These are phyloP conservation scores for Cochlearius cochlearius DNA, from an alignment of 2,113 vertebrate genomes.

Conservation along the genomic window DNA sequence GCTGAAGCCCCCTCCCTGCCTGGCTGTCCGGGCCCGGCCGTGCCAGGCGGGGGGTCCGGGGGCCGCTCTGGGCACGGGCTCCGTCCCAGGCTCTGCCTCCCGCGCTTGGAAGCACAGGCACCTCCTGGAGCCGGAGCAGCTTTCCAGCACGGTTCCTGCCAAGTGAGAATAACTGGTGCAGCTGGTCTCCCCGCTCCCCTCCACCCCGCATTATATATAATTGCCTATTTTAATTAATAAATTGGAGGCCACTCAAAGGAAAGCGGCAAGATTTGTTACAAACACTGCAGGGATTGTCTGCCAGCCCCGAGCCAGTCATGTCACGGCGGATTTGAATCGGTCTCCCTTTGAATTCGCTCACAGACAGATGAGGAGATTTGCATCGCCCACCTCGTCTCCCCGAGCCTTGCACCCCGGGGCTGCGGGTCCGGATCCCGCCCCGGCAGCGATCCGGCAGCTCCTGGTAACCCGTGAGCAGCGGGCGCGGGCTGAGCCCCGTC, in stretches of 20 bases:
- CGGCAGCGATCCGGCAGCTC: background rate
- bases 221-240: constrained; percentile 70
- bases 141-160: constrained; percentile 27
- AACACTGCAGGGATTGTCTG: constrained; percentile 46
- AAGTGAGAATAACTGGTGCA: constrained; percentile 62
- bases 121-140: background rate
- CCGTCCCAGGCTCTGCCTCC: background rate
- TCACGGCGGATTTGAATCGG: constrained; percentile 48
- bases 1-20: background rate
- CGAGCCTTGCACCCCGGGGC: background rate
- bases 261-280: constrained; percentile 48
- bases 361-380: constrained; percentile 53
- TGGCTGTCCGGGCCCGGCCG: fast-evolving
- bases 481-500: fast-evolving
- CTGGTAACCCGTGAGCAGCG: background rate
- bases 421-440: background rate
- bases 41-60: background rate
- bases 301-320: constrained; percentile 43
- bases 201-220: constrained; percentile 52
- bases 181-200: constrained; percentile 61
- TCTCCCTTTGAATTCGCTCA: constrained; percentile 43
- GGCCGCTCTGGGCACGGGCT: background rate
- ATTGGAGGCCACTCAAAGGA: constrained; percentile 69
- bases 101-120: background rate
- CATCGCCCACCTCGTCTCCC: constrained; percentile 20